Conservation (phyloP, 2,888 invertebrate species). For the Siphlonurus alternatus region DNA sequence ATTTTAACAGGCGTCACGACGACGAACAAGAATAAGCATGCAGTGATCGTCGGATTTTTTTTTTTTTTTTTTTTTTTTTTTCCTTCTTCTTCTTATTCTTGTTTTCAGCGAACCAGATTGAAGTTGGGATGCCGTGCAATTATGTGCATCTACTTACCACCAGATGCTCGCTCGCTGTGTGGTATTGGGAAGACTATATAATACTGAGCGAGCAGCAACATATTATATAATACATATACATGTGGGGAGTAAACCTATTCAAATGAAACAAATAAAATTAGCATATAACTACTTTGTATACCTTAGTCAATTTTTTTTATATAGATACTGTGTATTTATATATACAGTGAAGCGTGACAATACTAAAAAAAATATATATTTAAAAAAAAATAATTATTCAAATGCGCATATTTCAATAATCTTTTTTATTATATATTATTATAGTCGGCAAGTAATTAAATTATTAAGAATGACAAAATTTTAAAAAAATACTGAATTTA, state of each 20-base stretch:
- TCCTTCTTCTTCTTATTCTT: background rate
- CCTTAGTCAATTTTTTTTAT: background rate
- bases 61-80: background rate
- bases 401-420: no score
- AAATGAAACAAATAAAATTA: background rate
- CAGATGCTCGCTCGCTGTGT: background rate
- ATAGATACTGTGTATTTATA: no score
- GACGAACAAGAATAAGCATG: background rate
- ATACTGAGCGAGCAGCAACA: no score
- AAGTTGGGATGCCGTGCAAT: background rate
- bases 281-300: background rate
- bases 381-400: background rate
- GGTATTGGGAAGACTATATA: background rate
- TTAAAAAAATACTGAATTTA: no score
- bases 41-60: no score
- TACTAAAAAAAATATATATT: background rate
- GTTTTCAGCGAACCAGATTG: background rate
- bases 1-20: background rate
- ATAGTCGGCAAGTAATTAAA: no score
- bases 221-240: no score
- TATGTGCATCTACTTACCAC: background rate
- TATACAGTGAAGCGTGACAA: no score
- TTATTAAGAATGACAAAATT: no score
- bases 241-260: background rate
- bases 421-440: no score